Base-by-base conservation (phyloP, 2,113 vertebrate genomes). In the Prunella himalayana region DNA sequence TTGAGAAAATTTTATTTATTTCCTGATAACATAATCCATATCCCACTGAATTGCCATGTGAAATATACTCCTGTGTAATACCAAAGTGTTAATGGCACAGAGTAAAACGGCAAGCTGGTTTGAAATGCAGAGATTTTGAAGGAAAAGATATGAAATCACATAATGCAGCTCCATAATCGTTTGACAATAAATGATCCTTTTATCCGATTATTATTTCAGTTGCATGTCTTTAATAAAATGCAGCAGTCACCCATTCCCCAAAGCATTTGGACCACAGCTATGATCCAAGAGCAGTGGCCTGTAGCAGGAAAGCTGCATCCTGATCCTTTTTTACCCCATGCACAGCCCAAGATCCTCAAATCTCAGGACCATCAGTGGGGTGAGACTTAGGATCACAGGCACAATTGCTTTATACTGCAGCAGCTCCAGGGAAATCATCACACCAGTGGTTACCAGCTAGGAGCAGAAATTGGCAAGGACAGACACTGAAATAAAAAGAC, bases 21-120 rank as follows among this genome's bases (percentile, higher is more conserved):
- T 96, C 83, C 94, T 95, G 82, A 96, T 41, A 95, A 92, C 95
- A 97, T 98, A 98, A 98, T 97, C 97, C 96, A 94, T 31, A 86
- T 94, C 90, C 94, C 91, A 94, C 92, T 54, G 92, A 97, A 96
- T 78, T 96, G 95, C 72, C 92, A 73, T 51, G 87, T 95, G 86
- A 98, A 95, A 94, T 90, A 88, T 70, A 87, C 31, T 60, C 90
- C 93, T 90, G 72, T 92, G 47, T 95, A 97, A 97, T 86, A 90
- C 88, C 84, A 76, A 96, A 54, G 93, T 97, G 96, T 97, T 97
- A 98, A 97, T 96, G 97, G 97, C 78, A 81, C 50, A 71, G 89
- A 97, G 96, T 94, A 94, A 97, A 97, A 94, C 82, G 53, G 0
- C 96, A 97, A 97, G 96, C 96, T 97, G 97, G 96, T 96, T 92